These are phyloP conservation scores for Ylistrum balloti DNA, from an alignment of 1,140 invertebrate species.

Conservation along the genomic window DNA sequence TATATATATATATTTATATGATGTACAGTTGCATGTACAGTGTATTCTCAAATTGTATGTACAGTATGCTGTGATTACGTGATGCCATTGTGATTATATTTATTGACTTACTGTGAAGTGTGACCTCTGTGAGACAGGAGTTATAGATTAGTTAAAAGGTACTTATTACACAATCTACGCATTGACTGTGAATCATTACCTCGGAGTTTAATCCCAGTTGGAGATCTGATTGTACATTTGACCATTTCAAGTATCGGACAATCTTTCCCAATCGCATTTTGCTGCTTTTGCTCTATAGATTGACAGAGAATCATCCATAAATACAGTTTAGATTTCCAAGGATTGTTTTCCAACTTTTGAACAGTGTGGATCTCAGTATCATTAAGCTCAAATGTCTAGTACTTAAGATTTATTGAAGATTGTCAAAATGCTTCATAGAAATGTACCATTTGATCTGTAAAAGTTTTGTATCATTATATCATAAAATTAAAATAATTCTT, in stretches of 20 bases:
- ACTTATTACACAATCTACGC: background rate
- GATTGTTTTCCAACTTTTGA: background rate
- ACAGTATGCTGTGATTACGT: too few species aligned
- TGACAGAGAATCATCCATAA: background rate
- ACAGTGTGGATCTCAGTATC: background rate
- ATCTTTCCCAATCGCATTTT: background rate
- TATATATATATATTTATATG: constrained; percentile 7
- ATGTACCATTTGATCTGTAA: too few species aligned
- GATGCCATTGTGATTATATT: background rate
- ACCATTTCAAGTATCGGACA: background rate
- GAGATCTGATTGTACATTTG: background rate
- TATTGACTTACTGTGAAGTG: background rate
- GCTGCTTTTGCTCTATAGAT: background rate
- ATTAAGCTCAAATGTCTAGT: too few species aligned
- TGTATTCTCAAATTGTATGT: too few species aligned
- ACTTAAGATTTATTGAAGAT: too few species aligned
- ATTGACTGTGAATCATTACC: background rate
- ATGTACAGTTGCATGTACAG: too few species aligned
- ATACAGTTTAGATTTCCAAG: background rate
- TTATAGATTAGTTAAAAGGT: background rate
- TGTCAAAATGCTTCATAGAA: too few species aligned
- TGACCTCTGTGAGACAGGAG: background rate
- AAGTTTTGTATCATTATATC: too few species aligned
- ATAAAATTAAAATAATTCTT: too few species aligned
- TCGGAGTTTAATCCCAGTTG: background rate